Evolutionary conservation across 2,797 vertebrate species (phyloP), one percentile per base, ranked within the genome.

Genomic region (Cetoscarus ocellatus): DNA sequence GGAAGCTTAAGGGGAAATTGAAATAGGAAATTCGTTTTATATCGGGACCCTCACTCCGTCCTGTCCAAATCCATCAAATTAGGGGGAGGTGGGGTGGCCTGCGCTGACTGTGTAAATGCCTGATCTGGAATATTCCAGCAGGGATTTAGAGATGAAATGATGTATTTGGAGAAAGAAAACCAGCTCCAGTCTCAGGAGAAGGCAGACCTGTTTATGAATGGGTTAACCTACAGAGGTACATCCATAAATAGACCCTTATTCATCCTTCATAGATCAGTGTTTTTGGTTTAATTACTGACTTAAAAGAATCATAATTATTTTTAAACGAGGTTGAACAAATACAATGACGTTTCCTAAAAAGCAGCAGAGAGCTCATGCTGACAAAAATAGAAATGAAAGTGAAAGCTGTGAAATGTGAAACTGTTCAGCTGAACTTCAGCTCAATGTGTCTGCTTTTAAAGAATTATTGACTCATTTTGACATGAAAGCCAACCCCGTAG

Each of bases 1-100:
- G 52, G 67, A 75, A 71, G 60, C 72, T 67, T 73, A 78, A 63
- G 52, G 57, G 64, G 78, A 44, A 78, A 73, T 64, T 77, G 63
- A 82, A 89, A 88, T 67, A 73, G 73, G 70, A 86, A 88, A 89
- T 90, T 79, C 54, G 64, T 69, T 75, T 76, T 82, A 71, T 66
- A 86, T 82, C 44, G 61, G 61, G 65, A 74, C 67, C 53, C 36
- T 67, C 80, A 39, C 74, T 83, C 69, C 73, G 57, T 47, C 67
- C 51, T 61, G 53, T 60, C 13, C 1, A 76, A 87, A 83, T 84
- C 56, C 56, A 74, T 84, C 73, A 88, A 76, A 77, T 86, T 77
- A 77, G 42, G 48, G 43, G 35, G 13, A 77, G 57, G 61, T 45
- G 67, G 63, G 56, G 50, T 50, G 49, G 42, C 39, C 67, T 68